Evolutionary conservation across 2,113 vertebrate genomes (phyloP).

Genomic region (Sorex araneus): DNA sequence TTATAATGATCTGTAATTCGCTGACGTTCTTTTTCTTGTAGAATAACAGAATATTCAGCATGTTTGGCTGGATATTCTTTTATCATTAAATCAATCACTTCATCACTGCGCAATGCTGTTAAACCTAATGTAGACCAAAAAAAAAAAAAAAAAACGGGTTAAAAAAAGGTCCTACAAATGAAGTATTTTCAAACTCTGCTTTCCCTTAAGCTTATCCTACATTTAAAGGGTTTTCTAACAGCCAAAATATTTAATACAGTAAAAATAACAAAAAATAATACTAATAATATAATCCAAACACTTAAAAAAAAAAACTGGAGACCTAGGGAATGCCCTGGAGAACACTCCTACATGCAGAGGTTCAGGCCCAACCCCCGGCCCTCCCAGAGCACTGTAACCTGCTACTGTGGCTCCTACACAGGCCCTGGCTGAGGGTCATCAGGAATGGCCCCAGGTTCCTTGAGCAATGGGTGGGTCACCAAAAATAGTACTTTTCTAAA

Average conservation of each 20-base stretch:
- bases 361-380: no score
- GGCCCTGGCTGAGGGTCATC: no score
- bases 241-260: not conserved
- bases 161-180: not conserved
- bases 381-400: no score
- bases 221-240: not conserved
- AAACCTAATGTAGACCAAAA: conserved; percentile 88
- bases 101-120: conserved; percentile 97
- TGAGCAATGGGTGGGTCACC: no score
- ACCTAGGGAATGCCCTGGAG: no score
- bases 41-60: conserved; percentile 97
- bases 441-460: no score
- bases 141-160: conserved; percentile 8
- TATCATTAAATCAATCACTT: conserved; percentile 99
- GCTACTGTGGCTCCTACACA: no score
- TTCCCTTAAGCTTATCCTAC: not conserved
- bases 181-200: conserved; percentile 1
- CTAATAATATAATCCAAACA: no score
- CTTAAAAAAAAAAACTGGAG: not conserved
- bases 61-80: conserved; percentile 98
- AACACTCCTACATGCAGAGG: no score
- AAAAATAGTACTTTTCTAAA: no score
- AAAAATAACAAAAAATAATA: conserved; percentile 18
- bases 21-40: conserved; percentile 97
- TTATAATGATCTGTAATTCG: conserved; percentile 96